These are phyloP conservation scores for Bembecia ichneumoniformis DNA, from an alignment of 2,888 invertebrate species.

Conservation along the genomic window DNA sequence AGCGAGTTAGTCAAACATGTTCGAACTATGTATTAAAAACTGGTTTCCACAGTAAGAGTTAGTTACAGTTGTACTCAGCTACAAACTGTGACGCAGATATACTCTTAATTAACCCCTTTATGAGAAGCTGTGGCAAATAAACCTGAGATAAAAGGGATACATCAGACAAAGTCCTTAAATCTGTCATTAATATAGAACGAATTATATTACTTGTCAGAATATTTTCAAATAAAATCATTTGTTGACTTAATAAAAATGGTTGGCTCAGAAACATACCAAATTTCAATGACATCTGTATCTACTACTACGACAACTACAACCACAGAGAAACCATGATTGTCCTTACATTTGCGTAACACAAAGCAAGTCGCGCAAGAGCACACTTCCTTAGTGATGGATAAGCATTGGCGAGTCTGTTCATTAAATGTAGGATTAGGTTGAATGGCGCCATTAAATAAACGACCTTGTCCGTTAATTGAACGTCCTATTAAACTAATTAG, in stretches of 20 bases:
- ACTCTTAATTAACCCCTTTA: too few relatives aligned
- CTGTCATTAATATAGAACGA: slow-evolving; percentile 31
- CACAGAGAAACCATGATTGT: background rate
- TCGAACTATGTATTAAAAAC: too few relatives aligned
- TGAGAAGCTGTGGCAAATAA: too few relatives aligned
- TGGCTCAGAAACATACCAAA: slow-evolving; percentile 11
- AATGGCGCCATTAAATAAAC: too few relatives aligned
- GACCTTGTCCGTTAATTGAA: too few relatives aligned
- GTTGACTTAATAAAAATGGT: slow-evolving; percentile 42
- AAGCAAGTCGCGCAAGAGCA: background rate
- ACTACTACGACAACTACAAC: slow-evolving; percentile 3
- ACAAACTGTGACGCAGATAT: background rate
- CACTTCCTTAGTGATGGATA: too few relatives aligned
- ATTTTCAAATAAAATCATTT: slow-evolving; percentile 51
- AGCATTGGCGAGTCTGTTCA: too few relatives aligned
- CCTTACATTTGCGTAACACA: too few relatives aligned
- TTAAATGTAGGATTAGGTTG: too few relatives aligned
- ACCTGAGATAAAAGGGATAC: slow-evolving; percentile 14
- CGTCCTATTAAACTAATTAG: too few relatives aligned
- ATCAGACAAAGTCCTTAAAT: slow-evolving; percentile 10
- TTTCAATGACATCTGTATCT: slow-evolving; percentile 6
- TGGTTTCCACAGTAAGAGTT: too few relatives aligned
- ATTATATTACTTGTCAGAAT: slow-evolving; percentile 50
- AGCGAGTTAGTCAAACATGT: too few relatives aligned
- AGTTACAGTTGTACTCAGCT: slow-evolving; percentile 1